Base-by-base conservation (phyloP, 2,888 invertebrate genomes). In the Agapostemon virescens region DNA sequence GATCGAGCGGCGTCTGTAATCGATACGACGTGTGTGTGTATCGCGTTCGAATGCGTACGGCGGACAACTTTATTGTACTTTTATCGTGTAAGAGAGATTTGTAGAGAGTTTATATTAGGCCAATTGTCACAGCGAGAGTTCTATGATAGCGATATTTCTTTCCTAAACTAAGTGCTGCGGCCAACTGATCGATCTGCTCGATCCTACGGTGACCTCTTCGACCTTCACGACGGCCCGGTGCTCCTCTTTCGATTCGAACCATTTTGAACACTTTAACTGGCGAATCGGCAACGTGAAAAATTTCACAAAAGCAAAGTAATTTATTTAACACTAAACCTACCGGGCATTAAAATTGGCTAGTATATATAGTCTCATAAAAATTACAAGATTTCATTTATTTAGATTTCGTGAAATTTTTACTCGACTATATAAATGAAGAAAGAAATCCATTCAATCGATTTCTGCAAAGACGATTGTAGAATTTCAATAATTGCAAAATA, bases 81-180 rank as follows among this genome's bases (percentile, higher is more conserved):
- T 83, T 81, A 87, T 83, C 80, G 73, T 76, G 33, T 84, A 81
- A 82, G 81, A 76, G 80, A 86, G 81, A 85, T 88, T 88, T 87
- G 87, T 87, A 88, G 86, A 80, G 81, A 85, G 81, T 88, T 88
- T 88, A 86, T 86, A 88, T 84, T 85, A 88, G 81, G 77, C 74
- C 82, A 82, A 74, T 79, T 76, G 82, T 79, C 74, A 82, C 81
- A 77, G 83, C 82, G 82, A 82, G 82, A 84, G 85, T 80, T 80
- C 76, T 84, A 69, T 55, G 72, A 74, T 79, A 79, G 81, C 77
- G 73, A 85, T 77, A 58, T 72, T 78, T 69, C 58, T 76, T 67
- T 69, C 63, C n/a, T 55, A 55, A 63, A 33, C 26, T 72, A 64
- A 61, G 63, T 42, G 80, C 49, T 36, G 69, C n/a, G 68, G 69